These are phyloP conservation scores for Meteorus sp. DNA, from an alignment of 1,140 invertebrate species.

Conservation along the genomic window DNA sequence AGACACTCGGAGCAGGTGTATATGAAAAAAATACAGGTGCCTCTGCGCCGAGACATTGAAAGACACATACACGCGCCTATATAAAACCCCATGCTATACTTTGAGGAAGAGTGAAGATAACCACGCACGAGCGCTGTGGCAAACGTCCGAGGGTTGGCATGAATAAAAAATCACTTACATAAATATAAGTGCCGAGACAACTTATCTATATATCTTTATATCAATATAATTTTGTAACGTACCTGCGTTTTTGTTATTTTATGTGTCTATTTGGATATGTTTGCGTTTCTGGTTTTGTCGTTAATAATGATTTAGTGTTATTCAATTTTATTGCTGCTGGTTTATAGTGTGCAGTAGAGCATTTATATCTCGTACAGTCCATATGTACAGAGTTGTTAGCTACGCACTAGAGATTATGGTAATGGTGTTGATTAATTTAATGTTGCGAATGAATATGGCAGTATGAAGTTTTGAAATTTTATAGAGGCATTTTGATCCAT, in stretches of 20 bases:
- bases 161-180: conserved; percentile 42
- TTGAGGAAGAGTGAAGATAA: conserved; percentile 14
- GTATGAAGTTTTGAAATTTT: no score
- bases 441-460: no score
- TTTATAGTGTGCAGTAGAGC: no score
- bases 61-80: background rate
- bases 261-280: background rate
- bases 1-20: conserved; percentile 40
- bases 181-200: conserved; percentile 30
- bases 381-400: no score
- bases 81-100: no score
- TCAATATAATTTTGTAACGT: conserved; percentile 1
- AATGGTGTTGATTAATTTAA: no score
- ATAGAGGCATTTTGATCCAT: no score
- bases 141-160: conserved; percentile 32
- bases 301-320: no score
- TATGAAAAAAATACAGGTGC: conserved; percentile 45
- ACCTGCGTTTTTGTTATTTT: background rate
- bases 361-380: no score
- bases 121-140: conserved; percentile 23
- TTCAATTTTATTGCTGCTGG: no score
- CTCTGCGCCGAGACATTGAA: conserved; percentile 25
- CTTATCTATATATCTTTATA: conserved; percentile 8
- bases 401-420: no score
- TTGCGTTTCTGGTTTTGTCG: no score